Percentiles rank a stretch among this genome's conserved stretches.
Evolutionary conservation across 2,888 invertebrate genomes (phyloP).

Genomic region (Thymelicus sylvestris): DNA sequence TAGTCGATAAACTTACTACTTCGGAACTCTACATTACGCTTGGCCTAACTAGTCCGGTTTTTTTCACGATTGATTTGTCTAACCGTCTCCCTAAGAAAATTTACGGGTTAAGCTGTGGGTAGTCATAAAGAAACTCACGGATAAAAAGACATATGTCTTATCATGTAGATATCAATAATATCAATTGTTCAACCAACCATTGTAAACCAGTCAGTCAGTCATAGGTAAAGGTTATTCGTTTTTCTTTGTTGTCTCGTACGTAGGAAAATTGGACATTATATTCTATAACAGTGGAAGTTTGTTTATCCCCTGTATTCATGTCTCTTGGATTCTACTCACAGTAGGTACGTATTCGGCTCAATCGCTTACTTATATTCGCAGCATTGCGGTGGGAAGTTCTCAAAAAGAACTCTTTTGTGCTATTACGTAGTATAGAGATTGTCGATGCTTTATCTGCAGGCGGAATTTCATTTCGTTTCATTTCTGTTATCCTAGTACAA

Average conservation of each 20-base stretch:
- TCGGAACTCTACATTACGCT: too few species aligned
- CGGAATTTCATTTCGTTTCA: neutral
- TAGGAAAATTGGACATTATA: neutral
- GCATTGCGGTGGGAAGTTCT: neutral
- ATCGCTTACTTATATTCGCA: conserved; percentile 14
- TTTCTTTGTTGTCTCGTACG: conserved; percentile 5
- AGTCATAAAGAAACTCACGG: too few species aligned
- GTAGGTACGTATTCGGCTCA: conserved; percentile 17
- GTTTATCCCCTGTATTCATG: conserved; percentile 15
- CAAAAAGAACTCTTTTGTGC: conserved; percentile 5
- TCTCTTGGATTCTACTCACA: conserved; percentile 17
- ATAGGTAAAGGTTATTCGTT: neutral
- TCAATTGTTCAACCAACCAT: conserved; percentile 5
- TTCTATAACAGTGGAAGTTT: neutral
- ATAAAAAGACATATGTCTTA: too few species aligned
- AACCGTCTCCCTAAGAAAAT: too few species aligned
- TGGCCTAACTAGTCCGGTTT: too few species aligned
- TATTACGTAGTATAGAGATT: neutral
- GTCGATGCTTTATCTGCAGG: neutral
- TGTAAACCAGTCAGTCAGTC: too few species aligned
- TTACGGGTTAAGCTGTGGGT: too few species aligned
- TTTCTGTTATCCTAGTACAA: too few species aligned
- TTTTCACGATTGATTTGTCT: too few species aligned
- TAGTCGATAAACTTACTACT: too few species aligned
- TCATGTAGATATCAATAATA: neutral